Evolutionary conservation across 1,140 invertebrate species (phyloP), one percentile per base, ranked within the genome.

Genomic region (Lasioglossum albipes): DNA sequence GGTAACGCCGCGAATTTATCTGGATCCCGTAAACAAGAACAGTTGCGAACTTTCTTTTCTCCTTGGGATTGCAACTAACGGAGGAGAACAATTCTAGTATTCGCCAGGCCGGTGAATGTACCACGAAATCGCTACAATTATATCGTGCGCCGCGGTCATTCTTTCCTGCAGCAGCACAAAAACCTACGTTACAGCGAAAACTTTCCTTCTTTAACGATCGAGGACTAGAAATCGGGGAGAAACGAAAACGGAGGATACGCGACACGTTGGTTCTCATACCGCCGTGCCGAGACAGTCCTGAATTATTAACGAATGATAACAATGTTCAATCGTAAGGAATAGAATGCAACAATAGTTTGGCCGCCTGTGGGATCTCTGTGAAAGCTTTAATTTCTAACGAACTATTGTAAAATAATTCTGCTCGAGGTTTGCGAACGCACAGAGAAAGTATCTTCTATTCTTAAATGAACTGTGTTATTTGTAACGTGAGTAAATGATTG

Each of bases 201-300:
- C 68, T 78, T 78, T 78, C 75, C 57, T 71, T 72, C 52, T 72
- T 52, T 45, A 72, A 71, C 68, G 59, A 78, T 52, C n/a, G 9
- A 9, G 12, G 42, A 13, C 49, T 75, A 36, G n/a, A 62, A 49
- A 77, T 12, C n/a, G 9, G 13, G 20, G 57, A n/a, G 20, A 20
- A 22, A 3, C 42, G 16, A 52, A 71, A 66, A 59, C 61, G 18
- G 52, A 45, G 49, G 27, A 45, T 16, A 27, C 49, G 49, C 16
- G 49, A 57, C 54, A n/a, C 41, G 10, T 31, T 61, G 18, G 36
- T 59, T 69, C 52, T n/a, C 36, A 45, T 31, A 9, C 65, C 42
- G 10, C 10, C 45, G 18, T 13, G 10, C 10, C 45, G 18, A 20
- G 27, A 18, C 57, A 31, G 10, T 68, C 18, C 7, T n/a, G 36